These are phyloP conservation scores for Augiades crinisus DNA, from an alignment of 2,888 invertebrate genomes.

Conservation along the genomic window DNA sequence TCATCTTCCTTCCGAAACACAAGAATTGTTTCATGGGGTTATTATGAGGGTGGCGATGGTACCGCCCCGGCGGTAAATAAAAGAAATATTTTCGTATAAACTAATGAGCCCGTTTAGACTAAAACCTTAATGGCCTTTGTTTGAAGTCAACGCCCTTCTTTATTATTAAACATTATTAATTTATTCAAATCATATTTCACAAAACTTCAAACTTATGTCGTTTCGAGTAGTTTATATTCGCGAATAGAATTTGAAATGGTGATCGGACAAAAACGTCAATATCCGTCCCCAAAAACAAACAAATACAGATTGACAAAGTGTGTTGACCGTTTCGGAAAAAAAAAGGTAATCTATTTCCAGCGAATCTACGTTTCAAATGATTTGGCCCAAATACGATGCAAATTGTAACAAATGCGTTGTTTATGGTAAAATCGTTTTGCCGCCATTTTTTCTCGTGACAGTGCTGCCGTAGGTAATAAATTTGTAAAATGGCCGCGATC, in stretches of 20 bases:
- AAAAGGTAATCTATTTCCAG: conserved; percentile 38
- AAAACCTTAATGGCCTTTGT: no score
- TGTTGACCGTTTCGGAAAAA: conserved; percentile 20
- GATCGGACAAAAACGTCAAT: conserved; percentile 1
- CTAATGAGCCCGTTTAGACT: no score
- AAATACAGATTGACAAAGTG: conserved; percentile 11
- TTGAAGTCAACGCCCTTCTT: no score
- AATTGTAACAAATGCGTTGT: conserved; percentile 31
- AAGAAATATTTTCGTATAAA: no score
- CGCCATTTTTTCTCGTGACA: conserved; percentile 22
- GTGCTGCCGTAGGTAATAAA: conserved; percentile 2
- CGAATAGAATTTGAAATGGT: no score
- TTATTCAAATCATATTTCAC: no score
- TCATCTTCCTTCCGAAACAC: no score
- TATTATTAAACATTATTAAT: no score
- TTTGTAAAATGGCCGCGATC: conserved; percentile 10
- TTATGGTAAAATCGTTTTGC: conserved; percentile 13
- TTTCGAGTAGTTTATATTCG: no score
- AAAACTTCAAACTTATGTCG: no score
- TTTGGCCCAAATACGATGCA: conserved; percentile 43
- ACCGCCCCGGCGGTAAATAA: no score
- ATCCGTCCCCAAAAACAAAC: background rate
- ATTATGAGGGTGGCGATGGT: background rate
- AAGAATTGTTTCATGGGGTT: background rate
- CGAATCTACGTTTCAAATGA: conserved; percentile 46